Percentiles rank a stretch among this genome's conserved stretches.
phyloP scores from a whole-genome alignment of 2,888 invertebrate species.

The Hirudinaria manillensis region DNA sequence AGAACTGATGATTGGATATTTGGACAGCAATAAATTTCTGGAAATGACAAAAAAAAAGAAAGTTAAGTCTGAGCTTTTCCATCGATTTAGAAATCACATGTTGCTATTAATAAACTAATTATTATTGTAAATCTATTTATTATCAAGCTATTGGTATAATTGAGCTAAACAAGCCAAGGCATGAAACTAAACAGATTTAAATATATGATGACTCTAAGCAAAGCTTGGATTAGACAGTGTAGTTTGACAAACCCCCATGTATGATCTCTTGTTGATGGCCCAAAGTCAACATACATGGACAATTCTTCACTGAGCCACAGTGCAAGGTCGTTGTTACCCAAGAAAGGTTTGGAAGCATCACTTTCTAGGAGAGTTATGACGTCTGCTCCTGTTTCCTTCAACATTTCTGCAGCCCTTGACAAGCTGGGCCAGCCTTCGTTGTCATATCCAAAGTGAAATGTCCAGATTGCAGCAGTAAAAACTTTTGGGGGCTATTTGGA shows the following conservation, averaged over 20 bases:
- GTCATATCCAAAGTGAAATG: slow-evolving; percentile 55
- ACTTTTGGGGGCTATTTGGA: slow-evolving; percentile 39
- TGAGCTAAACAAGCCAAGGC: too few relatives aligned
- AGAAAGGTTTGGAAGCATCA: slow-evolving; percentile 55
- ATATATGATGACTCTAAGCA: too few relatives aligned
- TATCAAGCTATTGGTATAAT: too few relatives aligned
- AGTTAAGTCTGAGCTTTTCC: too few relatives aligned
- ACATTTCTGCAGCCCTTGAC: slow-evolving; percentile 47
- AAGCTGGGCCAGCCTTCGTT: slow-evolving; percentile 55
- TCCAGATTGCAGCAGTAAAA: slow-evolving; percentile 53
- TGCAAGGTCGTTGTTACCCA: slow-evolving; percentile 54
- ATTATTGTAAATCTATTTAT: too few relatives aligned
- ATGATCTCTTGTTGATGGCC: slow-evolving; percentile 53
- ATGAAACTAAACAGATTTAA: too few relatives aligned
- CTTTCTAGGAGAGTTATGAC: slow-evolving; percentile 53
- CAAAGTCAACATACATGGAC: slow-evolving; percentile 54
- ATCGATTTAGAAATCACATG: too few relatives aligned
- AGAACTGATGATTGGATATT: slow-evolving; percentile 53
- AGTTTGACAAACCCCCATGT: slow-evolving; percentile 52
- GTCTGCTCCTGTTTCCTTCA: slow-evolving; percentile 52
- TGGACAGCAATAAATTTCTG: slow-evolving; percentile 53
- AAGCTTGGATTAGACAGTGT: too few relatives aligned
- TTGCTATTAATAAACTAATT: too few relatives aligned
- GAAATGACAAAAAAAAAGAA: slow-evolving; percentile 20
- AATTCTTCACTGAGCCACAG: slow-evolving; percentile 53